Conservation (phyloP, 2,888 invertebrate species). For the Ophion ellenae region DNA sequence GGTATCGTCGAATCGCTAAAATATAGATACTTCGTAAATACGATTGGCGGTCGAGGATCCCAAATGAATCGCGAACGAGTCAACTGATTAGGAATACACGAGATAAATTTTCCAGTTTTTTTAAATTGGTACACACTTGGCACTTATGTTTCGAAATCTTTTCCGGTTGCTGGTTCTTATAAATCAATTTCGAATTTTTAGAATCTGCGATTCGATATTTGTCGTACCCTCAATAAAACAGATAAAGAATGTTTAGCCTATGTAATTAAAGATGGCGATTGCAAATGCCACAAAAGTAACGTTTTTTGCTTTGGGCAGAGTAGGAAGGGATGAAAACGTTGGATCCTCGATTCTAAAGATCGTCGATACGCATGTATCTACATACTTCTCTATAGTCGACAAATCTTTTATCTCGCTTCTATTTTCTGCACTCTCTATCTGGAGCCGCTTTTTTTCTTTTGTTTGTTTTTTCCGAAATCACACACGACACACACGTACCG, state of each 20-base stretch:
- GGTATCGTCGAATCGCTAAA: conserved; percentile 72
- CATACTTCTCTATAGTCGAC: conserved; percentile 65
- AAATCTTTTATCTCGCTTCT: conserved; percentile 70
- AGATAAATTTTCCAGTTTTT: not conserved
- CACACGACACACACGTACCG: conserved; percentile 79
- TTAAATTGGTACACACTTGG: no score
- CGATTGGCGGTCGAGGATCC: conserved; percentile 54
- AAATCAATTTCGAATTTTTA: no score
- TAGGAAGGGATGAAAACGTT: not conserved
- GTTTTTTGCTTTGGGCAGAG: no score
- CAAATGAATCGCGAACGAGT: conserved; percentile 30
- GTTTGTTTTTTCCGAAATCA: conserved; percentile 72
- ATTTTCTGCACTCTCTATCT: conserved; percentile 72
- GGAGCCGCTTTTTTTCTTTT: conserved; percentile 72
- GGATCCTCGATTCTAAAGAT: conserved; percentile 11
- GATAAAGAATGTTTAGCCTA: no score
- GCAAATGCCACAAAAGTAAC: no score
- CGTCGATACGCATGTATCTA: conserved; percentile 55
- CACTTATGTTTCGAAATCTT: no score
- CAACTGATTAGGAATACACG: not conserved
- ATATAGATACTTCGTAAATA: conserved; percentile 52
- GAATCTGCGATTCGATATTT: no score
- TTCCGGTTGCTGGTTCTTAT: no score
- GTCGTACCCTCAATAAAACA: no score
- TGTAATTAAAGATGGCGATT: no score